Percentiles rank a stretch among this genome's conserved stretches.
Evolutionary conservation across 2,113 vertebrate genomes (phyloP).

Genomic region (Petromus typicus): DNA sequence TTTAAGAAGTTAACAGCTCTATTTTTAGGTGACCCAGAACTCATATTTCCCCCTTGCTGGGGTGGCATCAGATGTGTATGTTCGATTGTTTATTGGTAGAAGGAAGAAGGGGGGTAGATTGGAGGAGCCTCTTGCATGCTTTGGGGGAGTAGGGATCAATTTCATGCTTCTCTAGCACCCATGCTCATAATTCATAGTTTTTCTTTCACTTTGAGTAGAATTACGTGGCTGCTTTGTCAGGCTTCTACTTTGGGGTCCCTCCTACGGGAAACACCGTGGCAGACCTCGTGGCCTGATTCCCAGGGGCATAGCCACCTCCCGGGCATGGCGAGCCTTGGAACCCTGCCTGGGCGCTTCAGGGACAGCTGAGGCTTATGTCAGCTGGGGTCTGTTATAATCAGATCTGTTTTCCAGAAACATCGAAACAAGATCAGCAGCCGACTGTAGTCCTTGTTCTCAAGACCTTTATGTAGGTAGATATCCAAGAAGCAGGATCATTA

Average conservation of each 20-base stretch:
- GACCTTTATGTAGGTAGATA: neutral
- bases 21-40: neutral
- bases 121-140: neutral
- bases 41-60: neutral
- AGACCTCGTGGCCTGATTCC: conserved; percentile 83
- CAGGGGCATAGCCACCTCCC: conserved; percentile 59
- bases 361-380: neutral
- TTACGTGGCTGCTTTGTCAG: conserved; percentile 75
- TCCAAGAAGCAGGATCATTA: neutral
- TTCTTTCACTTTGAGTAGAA: conserved; percentile 69
- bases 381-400: conserved; percentile 30
- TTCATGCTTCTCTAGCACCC: conserved; percentile 65
- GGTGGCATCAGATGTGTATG: neutral
- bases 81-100: neutral
- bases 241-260: conserved; percentile 67
- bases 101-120: neutral
- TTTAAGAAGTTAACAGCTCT: neutral
- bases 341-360: neutral
- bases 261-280: conserved; percentile 65
- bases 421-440: neutral
- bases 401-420: neutral
- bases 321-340: neutral
- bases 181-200: conserved; percentile 71
- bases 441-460: neutral
- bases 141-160: conserved; percentile 65